phyloP scores from a whole-genome alignment of 2,113 vertebrate genomes.

The Phalacrocorax brasilianus region DNA sequence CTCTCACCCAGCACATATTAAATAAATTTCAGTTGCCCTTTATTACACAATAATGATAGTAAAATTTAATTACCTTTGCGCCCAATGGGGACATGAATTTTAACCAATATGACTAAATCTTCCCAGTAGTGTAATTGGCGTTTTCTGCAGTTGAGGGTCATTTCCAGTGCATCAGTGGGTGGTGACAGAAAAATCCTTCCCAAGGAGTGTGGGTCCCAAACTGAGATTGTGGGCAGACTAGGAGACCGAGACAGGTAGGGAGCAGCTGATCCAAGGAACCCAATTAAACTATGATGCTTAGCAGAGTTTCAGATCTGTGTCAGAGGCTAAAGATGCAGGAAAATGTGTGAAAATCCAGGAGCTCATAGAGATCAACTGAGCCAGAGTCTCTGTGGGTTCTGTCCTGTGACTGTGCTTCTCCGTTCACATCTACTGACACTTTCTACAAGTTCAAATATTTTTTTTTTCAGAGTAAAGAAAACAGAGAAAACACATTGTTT shows the following conservation, averaged over 20 bases:
- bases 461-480: neutral
- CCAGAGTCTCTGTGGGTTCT: neutral
- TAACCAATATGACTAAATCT: constrained; percentile 15
- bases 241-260: neutral
- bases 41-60: constrained; percentile 47
- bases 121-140: neutral
- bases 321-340: neutral
- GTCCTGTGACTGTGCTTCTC: neutral
- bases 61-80: constrained; percentile 56
- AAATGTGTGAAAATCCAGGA: neutral
- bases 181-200: constrained; percentile 12
- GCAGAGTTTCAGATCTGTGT: neutral
- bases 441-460: neutral
- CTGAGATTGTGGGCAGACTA: neutral
- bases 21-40: constrained; percentile 50
- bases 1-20: constrained; percentile 49
- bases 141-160: neutral
- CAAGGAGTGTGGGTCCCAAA: neutral
- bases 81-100: constrained; percentile 41
- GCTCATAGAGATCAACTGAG: neutral
- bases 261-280: neutral
- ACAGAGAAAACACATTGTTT: neutral
- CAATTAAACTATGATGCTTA: neutral
- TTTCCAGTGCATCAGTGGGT: constrained; percentile 17
- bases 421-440: neutral